Evolutionary conservation across 2,113 vertebrate species (phyloP).

Genomic region (Tyto alba): DNA sequence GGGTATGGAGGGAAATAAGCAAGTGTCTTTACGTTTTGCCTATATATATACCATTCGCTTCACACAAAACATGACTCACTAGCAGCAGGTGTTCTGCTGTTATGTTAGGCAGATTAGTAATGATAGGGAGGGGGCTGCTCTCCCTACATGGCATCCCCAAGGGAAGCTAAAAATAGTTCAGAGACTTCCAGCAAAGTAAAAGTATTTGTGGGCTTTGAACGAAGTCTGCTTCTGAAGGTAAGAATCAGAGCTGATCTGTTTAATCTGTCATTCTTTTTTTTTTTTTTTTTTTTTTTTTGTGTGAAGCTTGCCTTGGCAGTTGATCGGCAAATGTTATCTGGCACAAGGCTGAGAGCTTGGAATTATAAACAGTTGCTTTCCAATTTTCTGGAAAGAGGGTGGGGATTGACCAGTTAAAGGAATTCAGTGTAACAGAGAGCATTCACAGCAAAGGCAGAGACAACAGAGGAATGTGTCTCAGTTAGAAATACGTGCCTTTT

Average conservation of each 20-base stretch:
- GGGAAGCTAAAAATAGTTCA: conserved; percentile 58
- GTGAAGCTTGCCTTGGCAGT: not conserved
- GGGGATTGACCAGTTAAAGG: not conserved
- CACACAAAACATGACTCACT: conserved; percentile 54
- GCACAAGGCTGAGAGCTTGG: not conserved
- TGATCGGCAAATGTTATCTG: conserved; percentile 2
- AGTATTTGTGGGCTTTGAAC: conserved; percentile 26
- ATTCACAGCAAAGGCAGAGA: not conserved
- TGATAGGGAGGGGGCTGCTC: conserved; percentile 18
- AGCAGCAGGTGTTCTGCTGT: conserved; percentile 48
- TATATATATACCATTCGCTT: conserved; percentile 32
- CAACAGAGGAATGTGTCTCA: not conserved
- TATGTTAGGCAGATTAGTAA: conserved; percentile 53
- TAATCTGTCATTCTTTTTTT: not conserved
- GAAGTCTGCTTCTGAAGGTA: conserved; percentile 57
- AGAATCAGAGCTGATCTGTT: conserved; percentile 38
- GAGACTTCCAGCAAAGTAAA: conserved; percentile 34
- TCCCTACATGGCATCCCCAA: conserved; percentile 46
- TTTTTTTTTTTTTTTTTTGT: not conserved
- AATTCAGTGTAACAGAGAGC: not conserved
- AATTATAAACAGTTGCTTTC: not conserved
- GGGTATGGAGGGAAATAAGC: not conserved
- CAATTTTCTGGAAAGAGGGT: not conserved
- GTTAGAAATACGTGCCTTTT: not conserved
- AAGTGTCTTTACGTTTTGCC: not conserved